Evolutionary conservation across 2,797 vertebrate genomes (phyloP), one percentile per base, ranked within the genome.

Genomic region (Hyperoplus lanceolatus): DNA sequence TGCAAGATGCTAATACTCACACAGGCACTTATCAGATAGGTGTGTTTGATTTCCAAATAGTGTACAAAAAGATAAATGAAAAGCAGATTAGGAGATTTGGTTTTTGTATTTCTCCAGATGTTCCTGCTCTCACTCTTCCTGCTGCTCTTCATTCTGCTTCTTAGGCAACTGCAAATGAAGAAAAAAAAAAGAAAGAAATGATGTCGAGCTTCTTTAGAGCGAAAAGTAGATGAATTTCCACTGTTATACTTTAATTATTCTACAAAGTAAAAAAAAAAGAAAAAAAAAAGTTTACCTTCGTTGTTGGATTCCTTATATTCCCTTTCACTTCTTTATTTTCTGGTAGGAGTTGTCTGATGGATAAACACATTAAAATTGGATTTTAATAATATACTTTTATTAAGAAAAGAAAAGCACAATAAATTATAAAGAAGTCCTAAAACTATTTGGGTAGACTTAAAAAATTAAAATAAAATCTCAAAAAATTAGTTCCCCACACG

Each of bases 121-220:
- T 58, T 67, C 7, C 45, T 56, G 64, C 64, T 77, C 82, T 93
- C 90, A 94, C 78, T 94, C 93, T 45, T 95, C 93, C 48, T 95
- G 91, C 74, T 94, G 93, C 58, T 96, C 94, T 75, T 94, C 90
- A 77, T 95, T 96, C 84, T 94, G 94, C 88, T 95, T 95, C 92
- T 96, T 95, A 62, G 94, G 90, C 59, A 90, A 76, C 93, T 95
- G 87, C 13, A 81, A 77, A 82, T 67, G 15, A 29, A 2, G 60
- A 58, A 16, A 42, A 48, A 48, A 4, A 73, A 14, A 60, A 70
- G 42, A 77, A 61, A 51, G 42, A 50, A 73, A 49, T 8, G 7
- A 73, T 65, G 59, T 41, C 56, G 10, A 36, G 11, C 53, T 21
- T 21, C 36, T 6, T 56, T 18, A 21, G 42, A 70, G 21, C 7